These are phyloP conservation scores for Taurulus bubalis DNA, from an alignment of 2,113 vertebrate species.

Conservation along the genomic window DNA sequence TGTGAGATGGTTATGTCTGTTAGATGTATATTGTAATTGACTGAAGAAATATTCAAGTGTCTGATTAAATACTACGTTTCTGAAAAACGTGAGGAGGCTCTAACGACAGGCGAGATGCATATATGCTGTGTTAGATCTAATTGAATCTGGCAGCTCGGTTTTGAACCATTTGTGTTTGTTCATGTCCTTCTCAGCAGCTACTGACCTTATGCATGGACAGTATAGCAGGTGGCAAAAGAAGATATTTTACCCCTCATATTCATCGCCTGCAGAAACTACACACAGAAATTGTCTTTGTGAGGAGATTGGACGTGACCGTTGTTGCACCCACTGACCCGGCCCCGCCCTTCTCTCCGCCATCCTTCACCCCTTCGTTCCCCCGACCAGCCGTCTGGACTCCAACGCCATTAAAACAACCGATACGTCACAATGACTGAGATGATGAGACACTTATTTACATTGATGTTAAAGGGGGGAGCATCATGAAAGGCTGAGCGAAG, in stretches of 20 bases:
- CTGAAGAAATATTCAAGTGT: too few species aligned
- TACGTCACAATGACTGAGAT: constrained; percentile 65
- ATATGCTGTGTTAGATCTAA: too few species aligned
- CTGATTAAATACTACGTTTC: too few species aligned
- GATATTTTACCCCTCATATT: constrained; percentile 47
- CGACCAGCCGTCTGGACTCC: constrained; percentile 30
- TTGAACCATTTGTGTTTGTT: too few species aligned
- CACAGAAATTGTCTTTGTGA: constrained; percentile 54
- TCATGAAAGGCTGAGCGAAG: constrained; percentile 56
- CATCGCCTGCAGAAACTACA: constrained; percentile 55
- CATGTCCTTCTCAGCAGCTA: too few species aligned
- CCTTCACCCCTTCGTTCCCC: constrained; percentile 64
- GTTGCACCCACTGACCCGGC: constrained; percentile 39
- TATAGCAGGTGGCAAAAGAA: too few species aligned
- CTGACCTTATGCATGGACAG: too few species aligned
- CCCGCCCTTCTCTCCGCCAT: neutral
- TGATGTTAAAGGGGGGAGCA: constrained; percentile 59
- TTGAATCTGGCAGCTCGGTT: too few species aligned
- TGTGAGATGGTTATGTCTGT: too few species aligned
- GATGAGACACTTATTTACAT: constrained; percentile 78
- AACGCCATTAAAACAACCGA: constrained; percentile 71
- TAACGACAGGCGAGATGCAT: too few species aligned
- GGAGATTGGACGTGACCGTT: constrained; percentile 67
- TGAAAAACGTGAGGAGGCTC: too few species aligned
- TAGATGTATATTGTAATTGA: too few species aligned